phyloP scores from a whole-genome alignment of 2,797 vertebrate species.

The Chelmon rostratus region DNA sequence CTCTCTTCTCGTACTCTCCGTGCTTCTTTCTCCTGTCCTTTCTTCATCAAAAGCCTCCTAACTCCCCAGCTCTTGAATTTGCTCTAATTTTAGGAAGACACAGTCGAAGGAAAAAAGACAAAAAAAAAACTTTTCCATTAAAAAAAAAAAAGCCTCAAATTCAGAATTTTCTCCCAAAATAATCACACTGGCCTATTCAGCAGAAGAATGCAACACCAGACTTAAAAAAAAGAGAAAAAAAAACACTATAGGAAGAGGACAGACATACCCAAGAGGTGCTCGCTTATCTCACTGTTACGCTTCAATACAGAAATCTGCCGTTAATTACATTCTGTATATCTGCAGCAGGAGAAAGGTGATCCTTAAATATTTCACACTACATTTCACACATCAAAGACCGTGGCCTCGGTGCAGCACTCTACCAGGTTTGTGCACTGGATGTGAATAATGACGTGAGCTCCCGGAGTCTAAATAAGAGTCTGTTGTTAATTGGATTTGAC shows the following conservation, averaged over 20 bases:
- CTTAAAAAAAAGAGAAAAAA: background rate
- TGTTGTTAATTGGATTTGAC: constrained; percentile 68
- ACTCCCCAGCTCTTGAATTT: constrained; percentile 42
- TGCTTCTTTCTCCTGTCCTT: constrained; percentile 8
- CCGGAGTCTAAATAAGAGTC: constrained; percentile 35
- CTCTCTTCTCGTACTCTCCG: constrained; percentile 5
- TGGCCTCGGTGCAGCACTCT: background rate
- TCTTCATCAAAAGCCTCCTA: constrained; percentile 47
- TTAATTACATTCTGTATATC: constrained; percentile 45
- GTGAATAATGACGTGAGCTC: constrained; percentile 44
- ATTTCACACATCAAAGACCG: constrained; percentile 47
- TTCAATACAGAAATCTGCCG: constrained; percentile 27
- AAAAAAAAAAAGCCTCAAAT: constrained; percentile 50
- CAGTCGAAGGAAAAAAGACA: constrained; percentile 2
- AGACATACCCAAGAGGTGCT: constrained; percentile 21
- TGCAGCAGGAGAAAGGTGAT: constrained; percentile 28
- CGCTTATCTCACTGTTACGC: constrained; percentile 43
- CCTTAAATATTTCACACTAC: constrained; percentile 44
- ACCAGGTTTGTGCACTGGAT: background rate
- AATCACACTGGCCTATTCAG: constrained; percentile 30
- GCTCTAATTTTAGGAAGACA: constrained; percentile 55
- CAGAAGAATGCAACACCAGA: constrained; percentile 15
- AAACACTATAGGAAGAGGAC: constrained; percentile 16
- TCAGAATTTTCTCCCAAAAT: constrained; percentile 39
- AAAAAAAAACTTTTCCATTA: background rate